phyloP scores from a whole-genome alignment of 53 echinoderm and acorn worm genomes.

The Echinometra lucunter region DNA sequence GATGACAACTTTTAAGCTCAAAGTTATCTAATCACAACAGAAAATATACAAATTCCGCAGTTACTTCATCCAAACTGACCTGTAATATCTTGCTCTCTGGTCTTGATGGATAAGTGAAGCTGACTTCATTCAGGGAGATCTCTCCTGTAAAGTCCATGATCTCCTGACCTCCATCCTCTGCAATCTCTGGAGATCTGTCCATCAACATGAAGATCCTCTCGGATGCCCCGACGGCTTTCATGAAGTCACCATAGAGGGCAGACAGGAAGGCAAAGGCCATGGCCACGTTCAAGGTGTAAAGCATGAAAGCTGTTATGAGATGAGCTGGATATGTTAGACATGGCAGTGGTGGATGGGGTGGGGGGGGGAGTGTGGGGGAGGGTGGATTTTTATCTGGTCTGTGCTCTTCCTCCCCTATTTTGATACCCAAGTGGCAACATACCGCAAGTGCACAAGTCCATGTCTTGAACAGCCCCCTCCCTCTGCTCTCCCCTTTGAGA shows the following conservation, averaged over 20 bases:
- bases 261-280: constrained; percentile 98
- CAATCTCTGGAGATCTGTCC: constrained; percentile 85
- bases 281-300: constrained; percentile 97
- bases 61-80: constrained; percentile 63
- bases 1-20: not conserved
- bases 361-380: no score
- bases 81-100: constrained; percentile 90
- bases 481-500: no score
- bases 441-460: no score
- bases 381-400: no score
- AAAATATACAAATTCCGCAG: not conserved
- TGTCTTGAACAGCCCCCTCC: no score
- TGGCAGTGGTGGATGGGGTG: no score
- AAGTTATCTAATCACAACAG: no score
- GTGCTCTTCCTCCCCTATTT: no score
- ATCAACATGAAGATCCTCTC: constrained; percentile 92
- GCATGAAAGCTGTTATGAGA: constrained; percentile 87
- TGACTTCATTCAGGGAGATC: constrained; percentile 78
- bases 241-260: constrained; percentile 97
- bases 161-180: constrained; percentile 78
- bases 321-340: not conserved
- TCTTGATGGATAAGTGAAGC: constrained; percentile 93
- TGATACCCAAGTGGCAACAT: no score
- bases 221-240: constrained; percentile 97
- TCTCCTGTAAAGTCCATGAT: constrained; percentile 84